Percentiles rank a stretch among this genome's conserved stretches.
Evolutionary conservation across 2,888 invertebrate genomes (phyloP).

Genomic region (Hemaris fuciformis): DNA sequence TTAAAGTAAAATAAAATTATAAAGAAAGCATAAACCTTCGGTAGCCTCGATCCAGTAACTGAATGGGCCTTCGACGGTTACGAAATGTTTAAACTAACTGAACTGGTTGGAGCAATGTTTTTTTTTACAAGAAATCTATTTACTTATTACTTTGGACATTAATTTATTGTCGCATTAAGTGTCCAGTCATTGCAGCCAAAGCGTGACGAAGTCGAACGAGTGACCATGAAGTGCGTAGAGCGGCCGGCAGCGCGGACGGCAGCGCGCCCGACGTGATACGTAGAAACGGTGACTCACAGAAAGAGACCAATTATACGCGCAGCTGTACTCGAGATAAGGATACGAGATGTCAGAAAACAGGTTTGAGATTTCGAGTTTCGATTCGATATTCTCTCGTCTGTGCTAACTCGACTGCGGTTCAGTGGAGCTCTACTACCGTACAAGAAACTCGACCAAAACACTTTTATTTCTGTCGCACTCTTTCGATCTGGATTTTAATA

Average conservation of each 20-base stretch:
- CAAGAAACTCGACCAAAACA: conserved; percentile 47
- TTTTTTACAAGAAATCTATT: conserved; percentile 53
- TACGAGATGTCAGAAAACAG: conserved; percentile 65
- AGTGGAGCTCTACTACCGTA: conserved; percentile 59
- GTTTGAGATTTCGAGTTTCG: conserved; percentile 80
- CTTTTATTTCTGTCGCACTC: conserved; percentile 37
- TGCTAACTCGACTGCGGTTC: conserved; percentile 67
- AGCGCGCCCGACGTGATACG: conserved; percentile 57
- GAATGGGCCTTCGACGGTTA: conserved; percentile 26
- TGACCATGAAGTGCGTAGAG: conserved; percentile 80
- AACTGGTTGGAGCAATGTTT: conserved; percentile 34
- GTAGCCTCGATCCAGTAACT: conserved; percentile 17
- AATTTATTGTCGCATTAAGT: conserved; percentile 74
- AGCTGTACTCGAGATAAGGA: conserved; percentile 56
- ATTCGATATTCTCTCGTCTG: conserved; percentile 79
- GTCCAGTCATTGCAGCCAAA: conserved; percentile 70
- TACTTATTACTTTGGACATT: conserved; percentile 67
- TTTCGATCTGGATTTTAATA: conserved; percentile 40
- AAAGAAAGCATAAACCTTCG: conserved; percentile 10
- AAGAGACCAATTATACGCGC: conserved; percentile 60
- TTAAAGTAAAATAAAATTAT: background rate
- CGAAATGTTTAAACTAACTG: conserved; percentile 37
- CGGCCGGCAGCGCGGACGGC: conserved; percentile 48
- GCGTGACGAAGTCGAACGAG: conserved; percentile 78
- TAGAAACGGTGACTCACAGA: conserved; percentile 78